Percentiles rank a stretch among this genome's conserved stretches.
Conservation (phyloP, 2,888 invertebrate genomes). For the Xestia c-nigrum region DNA sequence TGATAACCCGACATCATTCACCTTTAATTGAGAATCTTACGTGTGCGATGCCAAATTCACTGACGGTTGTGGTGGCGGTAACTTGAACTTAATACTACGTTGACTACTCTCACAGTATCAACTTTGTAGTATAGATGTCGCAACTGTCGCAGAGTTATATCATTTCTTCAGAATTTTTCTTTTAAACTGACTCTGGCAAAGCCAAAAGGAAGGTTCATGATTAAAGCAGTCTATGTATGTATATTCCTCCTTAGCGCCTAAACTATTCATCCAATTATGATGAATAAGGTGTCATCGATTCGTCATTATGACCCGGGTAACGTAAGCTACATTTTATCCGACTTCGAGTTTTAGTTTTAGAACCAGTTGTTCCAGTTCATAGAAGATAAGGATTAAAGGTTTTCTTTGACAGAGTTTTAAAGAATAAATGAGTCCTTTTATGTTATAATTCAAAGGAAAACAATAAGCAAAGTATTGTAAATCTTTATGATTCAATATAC, state of each 20-base stretch:
- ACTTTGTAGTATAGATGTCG: constrained; percentile 21
- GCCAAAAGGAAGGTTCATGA: no score
- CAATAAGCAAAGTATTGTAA: not conserved
- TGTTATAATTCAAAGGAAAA: not conserved
- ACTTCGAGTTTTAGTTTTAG: no score
- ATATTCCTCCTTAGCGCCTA: no score
- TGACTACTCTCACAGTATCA: not conserved
- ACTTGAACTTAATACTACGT: not conserved
- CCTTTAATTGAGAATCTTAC: not conserved
- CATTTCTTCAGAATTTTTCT: not conserved
- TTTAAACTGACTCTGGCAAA: no score
- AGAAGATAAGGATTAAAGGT: not conserved
- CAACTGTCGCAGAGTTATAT: not conserved
- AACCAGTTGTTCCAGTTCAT: not conserved
- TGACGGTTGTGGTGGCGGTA: not conserved
- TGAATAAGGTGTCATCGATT: no score
- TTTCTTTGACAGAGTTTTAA: not conserved
- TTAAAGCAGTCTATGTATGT: no score
- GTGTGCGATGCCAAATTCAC: no score
- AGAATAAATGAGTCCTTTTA: not conserved
- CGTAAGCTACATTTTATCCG: no score
- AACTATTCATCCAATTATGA: no score
- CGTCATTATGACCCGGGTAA: no score
- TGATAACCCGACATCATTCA: not conserved
- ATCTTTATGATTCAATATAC: constrained; percentile 15